phyloP scores from a whole-genome alignment of 2,797 vertebrate genomes.

The Molothrus aeneus region DNA sequence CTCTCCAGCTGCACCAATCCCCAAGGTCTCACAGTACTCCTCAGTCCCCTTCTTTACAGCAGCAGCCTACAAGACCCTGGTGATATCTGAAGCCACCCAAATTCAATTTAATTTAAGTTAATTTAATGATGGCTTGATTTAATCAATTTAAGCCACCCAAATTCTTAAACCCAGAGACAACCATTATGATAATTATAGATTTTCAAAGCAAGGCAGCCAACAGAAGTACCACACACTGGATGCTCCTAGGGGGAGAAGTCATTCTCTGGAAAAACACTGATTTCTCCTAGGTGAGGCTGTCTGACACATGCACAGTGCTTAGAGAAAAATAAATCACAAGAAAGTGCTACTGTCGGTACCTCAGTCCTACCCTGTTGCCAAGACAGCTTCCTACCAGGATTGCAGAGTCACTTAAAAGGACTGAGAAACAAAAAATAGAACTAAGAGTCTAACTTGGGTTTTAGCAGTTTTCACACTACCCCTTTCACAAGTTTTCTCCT shows the following conservation, averaged over 20 bases:
- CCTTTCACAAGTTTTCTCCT: neutral
- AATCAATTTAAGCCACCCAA: neutral
- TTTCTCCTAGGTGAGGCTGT: neutral
- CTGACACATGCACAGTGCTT: neutral
- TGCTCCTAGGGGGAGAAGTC: neutral
- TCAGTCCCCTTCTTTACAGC: neutral
- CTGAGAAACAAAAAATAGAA: neutral
- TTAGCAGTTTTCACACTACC: neutral
- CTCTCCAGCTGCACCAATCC: neutral
- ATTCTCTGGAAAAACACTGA: neutral
- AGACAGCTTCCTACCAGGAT: neutral
- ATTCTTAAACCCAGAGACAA: neutral
- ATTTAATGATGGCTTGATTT: too few species aligned
- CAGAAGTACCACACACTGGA: neutral
- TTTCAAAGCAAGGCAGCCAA: neutral
- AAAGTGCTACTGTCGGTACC: neutral
- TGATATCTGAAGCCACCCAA: neutral
- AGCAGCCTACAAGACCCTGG: neutral
- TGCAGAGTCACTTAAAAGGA: neutral
- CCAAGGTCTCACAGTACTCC: neutral
- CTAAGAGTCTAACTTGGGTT: neutral
- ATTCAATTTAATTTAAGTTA: neutral
- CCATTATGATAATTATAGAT: neutral
- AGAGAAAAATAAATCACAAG: slow-evolving; percentile 3
- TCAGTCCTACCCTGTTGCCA: neutral